Base-by-base conservation (phyloP, 2,113 vertebrate species). In the Centrocercus urophasianus region DNA sequence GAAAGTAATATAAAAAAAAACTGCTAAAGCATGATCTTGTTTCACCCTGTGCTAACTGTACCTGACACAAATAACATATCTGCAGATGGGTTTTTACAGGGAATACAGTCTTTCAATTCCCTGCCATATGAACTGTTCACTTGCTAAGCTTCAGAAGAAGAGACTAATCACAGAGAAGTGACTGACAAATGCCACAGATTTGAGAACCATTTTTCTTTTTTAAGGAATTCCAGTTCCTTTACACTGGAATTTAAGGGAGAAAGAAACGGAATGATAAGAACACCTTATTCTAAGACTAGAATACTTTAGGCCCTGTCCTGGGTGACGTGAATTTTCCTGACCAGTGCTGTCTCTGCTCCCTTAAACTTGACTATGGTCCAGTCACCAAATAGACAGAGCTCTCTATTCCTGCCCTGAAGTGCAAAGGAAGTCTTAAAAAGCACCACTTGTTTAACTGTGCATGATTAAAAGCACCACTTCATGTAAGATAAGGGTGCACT, bases 401-500 rank as follows among this genome's bases (percentile, higher is more conserved):
- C 38, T 63, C 47, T 86, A 3, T 0, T 79, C 40, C 59, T 47
- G 83, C 43, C 30, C 52, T 64, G 81, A 67, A 3, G 2, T 54
- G 50, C 80, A 94, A 88, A 91, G 78, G 50, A 60, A 93, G 83
- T 34, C 21, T 88, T 89, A 70, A 95, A 93, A 96, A 88, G 86
- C 88, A 93, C 87, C 28, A 8, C 93, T 91, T 82, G 42, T 42
- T 86, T 84, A 86, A 81, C 48, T 90, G 83, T 89, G 79, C 71
- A 76, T 42, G 71, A 92, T 88, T 96, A 88, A 95, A 96, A 92
- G 36, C 43, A 77, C 43, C 3, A 6, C n/a, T 93, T 86, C 56
- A 54, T 80, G 57, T 38, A 80, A 91, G 40, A 12, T 43, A 77
- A 65, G 43, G 70, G 65, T 54, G 78, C 7, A 6, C 18, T 57